Evolutionary conservation across 2,113 vertebrate species (phyloP).

Genomic region (Tupaia chinensis): DNA sequence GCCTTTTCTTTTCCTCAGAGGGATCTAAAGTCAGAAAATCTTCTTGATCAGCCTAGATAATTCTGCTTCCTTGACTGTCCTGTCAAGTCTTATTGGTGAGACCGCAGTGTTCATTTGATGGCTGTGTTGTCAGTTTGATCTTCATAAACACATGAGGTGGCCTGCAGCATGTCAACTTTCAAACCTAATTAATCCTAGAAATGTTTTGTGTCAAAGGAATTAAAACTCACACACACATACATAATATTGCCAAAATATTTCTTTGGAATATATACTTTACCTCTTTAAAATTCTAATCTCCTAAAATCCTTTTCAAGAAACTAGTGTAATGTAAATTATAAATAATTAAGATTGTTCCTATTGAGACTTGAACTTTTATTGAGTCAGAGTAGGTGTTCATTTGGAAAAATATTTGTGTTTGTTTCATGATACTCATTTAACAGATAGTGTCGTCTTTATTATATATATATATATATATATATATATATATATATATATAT

Average conservation of each 20-base stretch:
- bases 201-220: background rate
- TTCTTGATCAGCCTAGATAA: background rate
- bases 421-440: background rate
- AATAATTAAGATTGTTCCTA: background rate
- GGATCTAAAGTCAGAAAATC: background rate
- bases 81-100: background rate
- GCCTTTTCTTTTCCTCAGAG: background rate
- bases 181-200: background rate
- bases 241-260: background rate
- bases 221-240: background rate
- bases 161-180: background rate
- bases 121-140: background rate
- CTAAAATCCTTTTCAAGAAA: background rate
- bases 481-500: background rate
- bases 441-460: background rate
- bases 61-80: background rate
- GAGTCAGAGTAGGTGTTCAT: background rate
- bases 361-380: background rate
- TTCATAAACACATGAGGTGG: fast-evolving
- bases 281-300: background rate
- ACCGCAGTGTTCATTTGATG: fast-evolving
- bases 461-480: no score
- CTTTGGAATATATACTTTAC: background rate
- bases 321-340: background rate
- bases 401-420: background rate